Evolutionary conservation across 2,113 vertebrate genomes (phyloP).

Genomic region (Gorilla gorilla): DNA sequence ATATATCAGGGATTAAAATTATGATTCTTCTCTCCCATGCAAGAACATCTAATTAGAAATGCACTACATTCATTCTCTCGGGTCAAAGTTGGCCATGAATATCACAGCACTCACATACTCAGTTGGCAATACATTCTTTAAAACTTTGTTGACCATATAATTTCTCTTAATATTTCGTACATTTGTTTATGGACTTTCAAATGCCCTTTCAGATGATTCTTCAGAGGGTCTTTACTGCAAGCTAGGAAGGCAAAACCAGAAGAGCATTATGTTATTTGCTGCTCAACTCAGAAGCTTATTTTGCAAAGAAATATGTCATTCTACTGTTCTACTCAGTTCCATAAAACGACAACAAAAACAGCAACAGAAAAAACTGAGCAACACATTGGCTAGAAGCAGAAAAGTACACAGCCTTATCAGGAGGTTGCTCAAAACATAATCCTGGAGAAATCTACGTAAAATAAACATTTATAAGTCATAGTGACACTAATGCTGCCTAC

Average conservation of each 20-base stretch:
- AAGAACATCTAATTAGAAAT: conserved; percentile 42
- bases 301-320: neutral
- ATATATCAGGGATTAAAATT: conserved; percentile 66
- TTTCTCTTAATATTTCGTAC: conserved; percentile 17
- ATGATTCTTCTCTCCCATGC: conserved; percentile 52
- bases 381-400: neutral
- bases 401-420: neutral
- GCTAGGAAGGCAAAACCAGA: neutral
- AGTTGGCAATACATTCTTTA: neutral
- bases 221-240: neutral
- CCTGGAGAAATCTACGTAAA: neutral
- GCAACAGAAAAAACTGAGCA: neutral
- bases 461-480: neutral
- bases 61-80: neutral
- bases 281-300: neutral
- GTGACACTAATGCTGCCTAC: neutral
- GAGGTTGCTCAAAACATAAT: neutral
- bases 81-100: neutral
- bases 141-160: neutral
- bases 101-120: neutral
- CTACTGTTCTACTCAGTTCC: neutral
- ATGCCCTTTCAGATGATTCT: neutral
- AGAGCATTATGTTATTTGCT: neutral
- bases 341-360: neutral
- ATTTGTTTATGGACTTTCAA: conserved; percentile 1